phyloP scores from a whole-genome alignment of 2,797 vertebrate genomes.

The Pogoniulus pusillus region DNA sequence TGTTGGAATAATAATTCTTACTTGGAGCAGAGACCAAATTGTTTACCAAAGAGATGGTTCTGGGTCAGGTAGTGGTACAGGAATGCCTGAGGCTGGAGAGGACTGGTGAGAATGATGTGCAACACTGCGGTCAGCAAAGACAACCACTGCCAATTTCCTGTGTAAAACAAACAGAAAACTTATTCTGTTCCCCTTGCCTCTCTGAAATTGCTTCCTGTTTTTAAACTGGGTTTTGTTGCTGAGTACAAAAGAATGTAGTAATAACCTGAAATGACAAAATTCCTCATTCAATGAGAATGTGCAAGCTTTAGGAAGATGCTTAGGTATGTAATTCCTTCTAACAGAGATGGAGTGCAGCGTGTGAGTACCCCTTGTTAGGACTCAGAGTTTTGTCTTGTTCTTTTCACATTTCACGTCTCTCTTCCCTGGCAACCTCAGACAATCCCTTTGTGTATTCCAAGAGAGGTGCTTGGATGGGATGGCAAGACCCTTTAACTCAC shows the following conservation, averaged over 20 bases:
- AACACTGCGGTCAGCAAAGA: background rate
- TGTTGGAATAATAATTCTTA: background rate
- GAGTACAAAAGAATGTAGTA: background rate
- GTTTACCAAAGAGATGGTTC: background rate
- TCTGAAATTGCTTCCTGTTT: background rate
- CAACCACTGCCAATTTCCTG: background rate
- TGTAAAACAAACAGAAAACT: constrained; percentile 15
- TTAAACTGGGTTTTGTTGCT: constrained; percentile 24
- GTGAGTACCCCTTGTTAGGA: background rate
- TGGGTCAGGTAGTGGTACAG: accelerated
- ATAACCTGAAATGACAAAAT: background rate
- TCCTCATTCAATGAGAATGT: background rate
- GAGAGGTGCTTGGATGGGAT: background rate
- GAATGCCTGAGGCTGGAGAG: background rate
- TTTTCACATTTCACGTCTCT: background rate
- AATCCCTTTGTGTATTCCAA: background rate
- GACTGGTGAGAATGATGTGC: background rate
- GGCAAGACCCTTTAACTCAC: background rate
- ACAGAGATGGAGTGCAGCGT: background rate
- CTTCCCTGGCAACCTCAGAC: background rate
- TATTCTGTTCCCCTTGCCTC: background rate
- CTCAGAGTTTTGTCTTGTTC: background rate
- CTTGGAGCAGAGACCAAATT: background rate
- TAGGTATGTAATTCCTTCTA: background rate
- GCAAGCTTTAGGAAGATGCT: background rate